Conservation (phyloP, 2,797 vertebrate genomes). For the Microhierax caerulescens region DNA sequence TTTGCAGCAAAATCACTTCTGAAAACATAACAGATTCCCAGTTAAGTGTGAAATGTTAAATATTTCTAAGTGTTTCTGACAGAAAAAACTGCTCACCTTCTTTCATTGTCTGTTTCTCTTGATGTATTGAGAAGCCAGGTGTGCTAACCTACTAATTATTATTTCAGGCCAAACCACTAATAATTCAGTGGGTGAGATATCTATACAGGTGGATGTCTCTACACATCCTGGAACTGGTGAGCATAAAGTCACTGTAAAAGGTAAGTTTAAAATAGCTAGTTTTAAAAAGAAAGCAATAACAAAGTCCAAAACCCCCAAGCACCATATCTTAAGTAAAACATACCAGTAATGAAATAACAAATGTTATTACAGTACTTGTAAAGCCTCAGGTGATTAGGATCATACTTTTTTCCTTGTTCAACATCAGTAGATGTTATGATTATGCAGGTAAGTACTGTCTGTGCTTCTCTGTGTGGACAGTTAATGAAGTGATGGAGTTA, state of each 20-base stretch:
- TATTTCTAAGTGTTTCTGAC: background rate
- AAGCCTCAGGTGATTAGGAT: background rate
- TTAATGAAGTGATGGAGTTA: background rate
- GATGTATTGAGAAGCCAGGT: background rate
- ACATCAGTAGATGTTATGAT: background rate
- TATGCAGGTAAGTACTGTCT: background rate
- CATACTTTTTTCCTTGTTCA: background rate
- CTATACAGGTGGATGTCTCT: constrained; percentile 91
- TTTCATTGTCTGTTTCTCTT: background rate
- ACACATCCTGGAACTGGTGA: constrained; percentile 93
- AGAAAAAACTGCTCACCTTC: background rate
- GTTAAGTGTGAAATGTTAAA: background rate
- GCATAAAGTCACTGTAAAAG: constrained; percentile 95
- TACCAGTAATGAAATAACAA: background rate
- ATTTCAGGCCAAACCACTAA: constrained; percentile 85
- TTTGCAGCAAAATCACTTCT: background rate
- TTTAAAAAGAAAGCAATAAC: background rate
- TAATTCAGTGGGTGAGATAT: constrained; percentile 91
- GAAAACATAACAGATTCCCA: background rate
- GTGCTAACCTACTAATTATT: background rate
- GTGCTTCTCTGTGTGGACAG: background rate
- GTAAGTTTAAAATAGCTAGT: constrained; percentile 49
- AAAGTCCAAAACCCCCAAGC: background rate
- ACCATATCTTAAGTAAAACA: background rate
- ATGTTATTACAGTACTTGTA: background rate